Conservation (phyloP, 2,888 invertebrate species). For the Nephrotoma guestfalica region DNA sequence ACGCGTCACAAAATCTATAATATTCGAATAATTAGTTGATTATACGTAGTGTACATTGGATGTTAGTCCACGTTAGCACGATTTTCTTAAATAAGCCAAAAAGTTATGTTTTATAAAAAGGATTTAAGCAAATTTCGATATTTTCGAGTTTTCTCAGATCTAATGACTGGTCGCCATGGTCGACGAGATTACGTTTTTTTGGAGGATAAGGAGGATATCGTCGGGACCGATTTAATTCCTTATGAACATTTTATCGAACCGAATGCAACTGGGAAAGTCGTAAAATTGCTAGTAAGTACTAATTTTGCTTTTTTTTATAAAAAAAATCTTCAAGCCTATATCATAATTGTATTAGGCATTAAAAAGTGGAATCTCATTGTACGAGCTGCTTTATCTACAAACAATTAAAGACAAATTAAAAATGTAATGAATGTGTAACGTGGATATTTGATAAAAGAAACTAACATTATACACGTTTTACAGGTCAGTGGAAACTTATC, state of each 20-base stretch:
- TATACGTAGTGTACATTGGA: too few species aligned
- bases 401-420: background rate
- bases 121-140: background rate
- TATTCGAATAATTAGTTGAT: too few species aligned
- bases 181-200: background rate
- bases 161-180: background rate
- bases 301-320: background rate
- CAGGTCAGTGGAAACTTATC: background rate
- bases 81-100: too few species aligned
- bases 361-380: background rate
- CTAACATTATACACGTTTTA: background rate
- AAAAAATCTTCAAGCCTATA: too few species aligned
- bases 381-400: background rate
- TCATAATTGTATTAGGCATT: background rate
- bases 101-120: too few species aligned
- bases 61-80: too few species aligned
- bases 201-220: background rate
- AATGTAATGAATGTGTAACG: background rate
- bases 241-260: background rate
- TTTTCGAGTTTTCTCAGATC: background rate
- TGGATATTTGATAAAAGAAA: background rate
- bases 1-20: too few species aligned
- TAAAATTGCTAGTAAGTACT: background rate
- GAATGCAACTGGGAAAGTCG: background rate
- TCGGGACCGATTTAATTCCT: background rate